Evolutionary conservation across 2,113 vertebrate species (phyloP).

Genomic region (Deroptyus accipitrinus): DNA sequence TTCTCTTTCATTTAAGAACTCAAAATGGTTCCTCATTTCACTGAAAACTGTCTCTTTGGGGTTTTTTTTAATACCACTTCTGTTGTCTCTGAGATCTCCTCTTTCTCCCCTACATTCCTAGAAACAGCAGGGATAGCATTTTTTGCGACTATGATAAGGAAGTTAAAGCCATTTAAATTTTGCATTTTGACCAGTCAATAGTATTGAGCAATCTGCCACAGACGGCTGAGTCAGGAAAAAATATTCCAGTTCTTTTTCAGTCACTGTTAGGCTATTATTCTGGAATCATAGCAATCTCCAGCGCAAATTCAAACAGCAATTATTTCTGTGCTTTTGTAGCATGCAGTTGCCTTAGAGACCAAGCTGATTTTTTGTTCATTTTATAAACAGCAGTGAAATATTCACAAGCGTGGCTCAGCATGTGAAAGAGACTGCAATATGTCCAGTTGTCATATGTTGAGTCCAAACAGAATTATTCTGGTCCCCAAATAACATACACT

Average conservation of each 20-base stretch:
- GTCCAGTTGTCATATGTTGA: background rate
- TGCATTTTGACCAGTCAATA: slow-evolving; percentile 17
- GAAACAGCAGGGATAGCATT: background rate
- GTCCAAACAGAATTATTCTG: background rate
- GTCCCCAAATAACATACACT: background rate
- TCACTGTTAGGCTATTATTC: background rate
- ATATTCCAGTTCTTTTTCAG: background rate
- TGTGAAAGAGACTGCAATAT: background rate
- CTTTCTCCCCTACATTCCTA: background rate
- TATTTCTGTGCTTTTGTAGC: slow-evolving; percentile 9
- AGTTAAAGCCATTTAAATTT: slow-evolving; percentile 13
- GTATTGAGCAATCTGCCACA: slow-evolving; percentile 2
- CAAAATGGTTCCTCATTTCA: background rate
- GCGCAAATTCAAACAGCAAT: background rate
- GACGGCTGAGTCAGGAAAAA: slow-evolving; percentile 1
- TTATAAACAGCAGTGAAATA: background rate
- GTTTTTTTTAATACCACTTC: background rate
- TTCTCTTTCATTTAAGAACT: slow-evolving; percentile 18
- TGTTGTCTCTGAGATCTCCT: background rate
- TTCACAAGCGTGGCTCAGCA: background rate
- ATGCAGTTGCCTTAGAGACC: slow-evolving; percentile 14
- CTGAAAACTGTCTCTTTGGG: background rate
- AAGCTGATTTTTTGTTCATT: background rate
- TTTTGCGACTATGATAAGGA: background rate
- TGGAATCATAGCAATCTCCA: background rate